Evolutionary conservation across 2,113 vertebrate species (phyloP).

Genomic region (Tupaia tana): DNA sequence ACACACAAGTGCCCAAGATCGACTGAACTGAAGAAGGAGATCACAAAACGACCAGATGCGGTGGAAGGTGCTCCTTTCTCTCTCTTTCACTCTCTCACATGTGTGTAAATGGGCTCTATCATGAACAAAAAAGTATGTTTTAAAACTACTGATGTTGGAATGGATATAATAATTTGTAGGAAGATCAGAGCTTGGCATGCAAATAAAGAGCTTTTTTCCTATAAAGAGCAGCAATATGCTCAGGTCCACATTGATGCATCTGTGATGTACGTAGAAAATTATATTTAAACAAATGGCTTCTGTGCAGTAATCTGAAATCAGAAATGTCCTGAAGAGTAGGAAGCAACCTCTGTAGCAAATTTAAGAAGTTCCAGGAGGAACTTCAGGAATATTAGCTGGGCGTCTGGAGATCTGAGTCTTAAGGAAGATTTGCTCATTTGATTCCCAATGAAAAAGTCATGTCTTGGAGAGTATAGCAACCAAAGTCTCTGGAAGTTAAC

Average conservation of each 20-base stretch:
- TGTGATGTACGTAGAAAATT: neutral
- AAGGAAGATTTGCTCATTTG: neutral
- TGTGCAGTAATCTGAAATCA: neutral
- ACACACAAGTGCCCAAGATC: no score
- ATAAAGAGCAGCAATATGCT: neutral
- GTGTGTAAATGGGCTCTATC: no score
- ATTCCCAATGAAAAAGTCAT: neutral
- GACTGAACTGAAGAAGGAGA: no score
- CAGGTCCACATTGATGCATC: neutral
- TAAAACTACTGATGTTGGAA: neutral
- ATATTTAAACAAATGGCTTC: neutral
- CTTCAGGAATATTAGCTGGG: neutral
- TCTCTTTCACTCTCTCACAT: no score
- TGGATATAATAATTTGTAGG: neutral
- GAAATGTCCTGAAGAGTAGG: neutral
- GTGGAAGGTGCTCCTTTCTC: no score
- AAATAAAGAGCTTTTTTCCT: neutral
- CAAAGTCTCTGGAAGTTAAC: neutral
- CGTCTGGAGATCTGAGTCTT: neutral
- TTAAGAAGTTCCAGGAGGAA: neutral
- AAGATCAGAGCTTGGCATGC: neutral
- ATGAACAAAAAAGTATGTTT: no score
- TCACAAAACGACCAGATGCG: no score
- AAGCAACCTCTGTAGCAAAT: neutral
- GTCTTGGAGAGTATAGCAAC: neutral